Evolutionary conservation across 2,888 invertebrate species (phyloP), one percentile per base, ranked within the genome.

Genomic region (Geophilus truncorum): DNA sequence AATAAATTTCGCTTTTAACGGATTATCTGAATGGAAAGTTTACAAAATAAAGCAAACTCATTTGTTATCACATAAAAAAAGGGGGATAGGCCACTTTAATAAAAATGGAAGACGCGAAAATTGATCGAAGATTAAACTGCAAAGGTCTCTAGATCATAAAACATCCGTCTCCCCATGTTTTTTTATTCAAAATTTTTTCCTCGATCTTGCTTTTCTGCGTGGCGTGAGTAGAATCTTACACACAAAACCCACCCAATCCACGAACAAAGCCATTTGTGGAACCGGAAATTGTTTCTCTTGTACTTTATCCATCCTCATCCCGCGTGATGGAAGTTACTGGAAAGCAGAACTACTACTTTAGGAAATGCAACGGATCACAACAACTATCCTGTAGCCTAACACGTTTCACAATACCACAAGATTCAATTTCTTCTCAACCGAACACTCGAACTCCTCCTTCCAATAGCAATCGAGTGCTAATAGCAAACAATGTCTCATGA

Each of bases 251-350:
- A 70, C 28, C 70, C 70, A 70, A 70, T 70, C 70, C 70, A 23
- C 70, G 70, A 70, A 70, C 70, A 70, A 70, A 70, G 70, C 70
- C 70, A 70, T 70, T 70, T 70, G 70, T 70, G 70, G 70, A 70
- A 70, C 70, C 70, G 70, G 70, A 70, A 70, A 70, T 70, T 70
- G 70, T 70, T 70, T 70, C 70, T 70, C 70, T 28, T 70, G 25
- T 70, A 70, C 70, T 70, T 70, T 70, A 70, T 70, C 70, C 70
- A 70, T 10, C 15, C 70, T 70, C 70, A 70, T 70, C 70, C 70
- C 25, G 10, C 4, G 28, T 28, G 70, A 70, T 28, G 25, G 70
- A 70, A 70, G 70, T n/a, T 70, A 70, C 70, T 70, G 28, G 70
- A 28, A 28, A 15, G 70, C 70, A 15, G 28, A 28, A 70, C 25